phyloP scores from a whole-genome alignment of 2,113 vertebrate species.

The Ctenodactylus gundi region DNA sequence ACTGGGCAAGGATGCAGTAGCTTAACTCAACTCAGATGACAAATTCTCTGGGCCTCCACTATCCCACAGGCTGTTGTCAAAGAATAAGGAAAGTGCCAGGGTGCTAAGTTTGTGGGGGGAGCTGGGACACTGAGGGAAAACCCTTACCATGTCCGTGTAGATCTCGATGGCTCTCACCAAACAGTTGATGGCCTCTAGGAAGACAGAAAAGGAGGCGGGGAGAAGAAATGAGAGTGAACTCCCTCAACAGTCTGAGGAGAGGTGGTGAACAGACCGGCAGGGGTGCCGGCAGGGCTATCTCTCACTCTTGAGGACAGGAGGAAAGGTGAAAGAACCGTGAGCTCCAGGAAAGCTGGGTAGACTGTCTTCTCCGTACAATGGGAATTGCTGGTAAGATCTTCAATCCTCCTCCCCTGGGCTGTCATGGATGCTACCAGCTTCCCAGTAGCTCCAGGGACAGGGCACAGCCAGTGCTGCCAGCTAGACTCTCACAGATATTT shows the following conservation, averaged over 20 bases:
- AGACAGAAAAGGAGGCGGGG: neutral
- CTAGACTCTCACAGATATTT: neutral
- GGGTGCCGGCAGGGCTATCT: neutral
- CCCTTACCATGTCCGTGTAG: slow-evolving; percentile 95
- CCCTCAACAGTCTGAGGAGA: neutral
- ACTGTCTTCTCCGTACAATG: neutral
- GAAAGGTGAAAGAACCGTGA: neutral
- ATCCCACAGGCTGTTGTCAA: neutral
- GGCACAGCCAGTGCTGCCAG: accelerated
- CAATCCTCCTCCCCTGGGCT: accelerated
- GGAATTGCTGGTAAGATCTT: neutral
- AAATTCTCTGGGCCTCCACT: too few relatives aligned
- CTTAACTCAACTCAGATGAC: neutral
- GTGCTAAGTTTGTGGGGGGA: too few relatives aligned
- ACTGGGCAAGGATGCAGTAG: neutral
- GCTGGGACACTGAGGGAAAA: accelerated
- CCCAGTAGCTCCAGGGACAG: neutral
- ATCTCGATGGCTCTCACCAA: slow-evolving; percentile 95
- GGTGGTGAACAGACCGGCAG: neutral
- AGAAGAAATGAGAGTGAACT: neutral
- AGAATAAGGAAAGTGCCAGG: neutral
- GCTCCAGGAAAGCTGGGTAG: neutral
- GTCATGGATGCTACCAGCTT: neutral
- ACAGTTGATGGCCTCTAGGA: slow-evolving; percentile 95
- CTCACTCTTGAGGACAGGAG: neutral